Base-by-base conservation (phyloP, 2,888 invertebrate genomes). In the Drosophila parthenogenetica region DNA sequence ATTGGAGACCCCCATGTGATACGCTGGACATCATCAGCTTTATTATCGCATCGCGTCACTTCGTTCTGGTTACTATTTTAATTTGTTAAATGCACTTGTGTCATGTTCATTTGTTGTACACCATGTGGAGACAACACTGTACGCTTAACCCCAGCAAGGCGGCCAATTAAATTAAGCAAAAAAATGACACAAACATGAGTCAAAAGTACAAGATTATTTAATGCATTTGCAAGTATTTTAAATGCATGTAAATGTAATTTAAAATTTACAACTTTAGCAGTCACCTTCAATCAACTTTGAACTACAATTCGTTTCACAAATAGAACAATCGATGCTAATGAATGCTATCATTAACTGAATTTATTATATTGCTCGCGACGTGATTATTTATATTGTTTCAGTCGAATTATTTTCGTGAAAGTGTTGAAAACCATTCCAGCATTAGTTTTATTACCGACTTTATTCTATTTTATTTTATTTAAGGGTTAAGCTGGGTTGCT, bases 51-150 rank as follows among this genome's bases (percentile, higher is more conserved):
- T 62, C 69, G 78, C 78, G 50, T 67, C 55, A 58, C 54, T 57
- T 64, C 61, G 67, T 64, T 57, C 65, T 61, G 77, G 66, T 77
- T 77, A 74, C 84, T 72, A 77, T 88, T 83, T 83, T 87, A 88
- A 83, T 83, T 83, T 83, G 89, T 88, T 82, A 85, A 82, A 82
- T 82, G 82, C 88, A 85, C 72, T 81, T 81, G 75, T 79, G 73
- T 77, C 83, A 65, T 69, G 77, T 73, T 72, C 87, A 79, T 80
- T 73, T 74, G 51, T 37, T 46, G 22, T 53, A 39, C 50, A 62
- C 60, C 61, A 14, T 49, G 32, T 22, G 25, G 54, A 37, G 55
- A 19, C 42, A 29, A 37, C 35, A 35, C 35, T 13, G 35, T 35
- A 17, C 13, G 43, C 43, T 55, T 35, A 45, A 40, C 45, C 45